phyloP scores from a whole-genome alignment of 2,888 invertebrate species.

The Sarcophaga carnaria region DNA sequence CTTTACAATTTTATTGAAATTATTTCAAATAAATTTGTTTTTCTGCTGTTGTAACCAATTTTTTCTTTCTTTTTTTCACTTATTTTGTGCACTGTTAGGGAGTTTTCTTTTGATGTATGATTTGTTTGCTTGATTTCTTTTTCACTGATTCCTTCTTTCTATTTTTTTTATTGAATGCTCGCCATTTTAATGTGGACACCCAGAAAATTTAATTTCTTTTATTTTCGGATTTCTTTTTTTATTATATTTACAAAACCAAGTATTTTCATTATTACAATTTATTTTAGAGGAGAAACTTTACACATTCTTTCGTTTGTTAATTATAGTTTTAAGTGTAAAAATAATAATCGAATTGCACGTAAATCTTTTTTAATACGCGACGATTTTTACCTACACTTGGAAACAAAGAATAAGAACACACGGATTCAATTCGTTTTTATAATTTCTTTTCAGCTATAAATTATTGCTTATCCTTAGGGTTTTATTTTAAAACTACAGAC shows the following conservation, averaged over 20 bases:
- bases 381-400: conserved; percentile 45
- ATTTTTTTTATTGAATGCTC: conserved; percentile 35
- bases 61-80: background rate
- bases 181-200: conserved; percentile 29
- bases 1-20: conserved; percentile 1
- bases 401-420: background rate
- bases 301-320: conserved; percentile 2
- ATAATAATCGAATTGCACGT: conserved; percentile 62
- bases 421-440: conserved; percentile 2
- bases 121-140: background rate
- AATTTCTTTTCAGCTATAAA: background rate
- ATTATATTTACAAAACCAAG: background rate
- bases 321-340: conserved; percentile 32
- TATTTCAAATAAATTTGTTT: no score
- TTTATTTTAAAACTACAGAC: conserved; percentile 55
- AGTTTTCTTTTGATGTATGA: background rate
- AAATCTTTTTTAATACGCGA: conserved; percentile 66
- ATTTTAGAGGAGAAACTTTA: conserved; percentile 36
- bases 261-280: background rate
- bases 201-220: background rate
- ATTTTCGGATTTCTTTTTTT: background rate
- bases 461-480: conserved; percentile 39
- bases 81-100: background rate
- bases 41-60: no score
- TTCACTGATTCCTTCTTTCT: background rate